These are phyloP conservation scores for Vireo griseus DNA, from an alignment of 2,797 vertebrate genomes.

Conservation along the genomic window DNA sequence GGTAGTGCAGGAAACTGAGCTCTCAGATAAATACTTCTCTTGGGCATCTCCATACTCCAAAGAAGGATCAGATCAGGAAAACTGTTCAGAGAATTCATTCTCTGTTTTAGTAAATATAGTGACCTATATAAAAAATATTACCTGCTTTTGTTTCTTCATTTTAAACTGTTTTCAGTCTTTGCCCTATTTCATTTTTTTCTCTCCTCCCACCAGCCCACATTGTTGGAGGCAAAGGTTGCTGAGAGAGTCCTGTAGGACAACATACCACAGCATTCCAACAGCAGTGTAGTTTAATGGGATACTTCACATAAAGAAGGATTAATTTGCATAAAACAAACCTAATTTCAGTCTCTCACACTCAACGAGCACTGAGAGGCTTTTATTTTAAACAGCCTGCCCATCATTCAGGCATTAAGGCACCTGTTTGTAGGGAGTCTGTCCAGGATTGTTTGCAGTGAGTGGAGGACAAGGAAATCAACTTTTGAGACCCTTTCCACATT, in stretches of 20 bases:
- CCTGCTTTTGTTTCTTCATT: background rate
- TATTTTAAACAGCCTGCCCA: background rate
- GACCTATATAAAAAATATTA: background rate
- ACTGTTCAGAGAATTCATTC: background rate
- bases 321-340: background rate
- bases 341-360: background rate
- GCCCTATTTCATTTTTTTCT: background rate
- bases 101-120: background rate
- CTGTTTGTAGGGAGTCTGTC: background rate
- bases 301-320: background rate
- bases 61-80: background rate
- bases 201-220: rapidly evolving
- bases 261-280: background rate
- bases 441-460: background rate
- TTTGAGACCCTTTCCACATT: background rate
- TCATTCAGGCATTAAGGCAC: background rate
- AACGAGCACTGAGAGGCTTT: background rate
- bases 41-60: background rate
- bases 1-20: background rate
- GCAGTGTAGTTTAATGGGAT: background rate
- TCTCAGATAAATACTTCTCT: background rate
- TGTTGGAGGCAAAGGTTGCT: background rate
- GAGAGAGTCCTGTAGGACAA: background rate
- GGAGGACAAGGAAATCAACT: background rate
- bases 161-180: background rate